A percentile compares a stretch with the other conserved stretches of the same genome.
Evolutionary conservation across 1,140 invertebrate species (phyloP).

Genomic region (Heliconius eleuchia): DNA sequence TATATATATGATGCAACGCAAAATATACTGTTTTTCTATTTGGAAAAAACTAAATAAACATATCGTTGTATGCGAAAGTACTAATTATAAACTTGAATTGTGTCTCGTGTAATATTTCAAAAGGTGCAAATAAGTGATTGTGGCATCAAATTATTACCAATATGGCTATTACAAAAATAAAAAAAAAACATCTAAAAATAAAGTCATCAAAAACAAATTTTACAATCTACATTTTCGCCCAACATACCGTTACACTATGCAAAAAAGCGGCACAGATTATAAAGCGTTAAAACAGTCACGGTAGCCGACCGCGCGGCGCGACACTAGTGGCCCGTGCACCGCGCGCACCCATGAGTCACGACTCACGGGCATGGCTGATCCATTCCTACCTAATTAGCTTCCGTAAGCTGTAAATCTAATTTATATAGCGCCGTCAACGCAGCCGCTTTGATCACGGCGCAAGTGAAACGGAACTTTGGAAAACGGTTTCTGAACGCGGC

Average conservation of each 20-base stretch:
- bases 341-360: slow-evolving; percentile 31
- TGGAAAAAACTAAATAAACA: too few relatives aligned
- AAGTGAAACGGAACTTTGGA: slow-evolving; percentile 65
- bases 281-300: slow-evolving; percentile 50
- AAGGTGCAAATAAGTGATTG: too few relatives aligned
- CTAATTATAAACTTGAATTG: too few relatives aligned
- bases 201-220: background rate
- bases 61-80: too few relatives aligned
- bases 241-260: background rate
- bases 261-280: slow-evolving; percentile 7
- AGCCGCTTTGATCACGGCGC: slow-evolving; percentile 64
- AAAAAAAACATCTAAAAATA: background rate
- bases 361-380: slow-evolving; percentile 30
- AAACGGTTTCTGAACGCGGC: slow-evolving; percentile 64
- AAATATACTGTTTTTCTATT: too few relatives aligned
- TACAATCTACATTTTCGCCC: background rate
- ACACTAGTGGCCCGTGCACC: slow-evolving; percentile 50
- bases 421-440: slow-evolving; percentile 59
- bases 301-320: slow-evolving; percentile 52
- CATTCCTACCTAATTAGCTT: slow-evolving; percentile 70
- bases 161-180: background rate
- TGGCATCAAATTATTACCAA: too few relatives aligned
- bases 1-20: too few relatives aligned
- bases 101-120: too few relatives aligned
- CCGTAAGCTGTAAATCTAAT: slow-evolving; percentile 73